Evolutionary conservation across 2,888 invertebrate species (phyloP).

Genomic region (Lasioglossum leucozonium): DNA sequence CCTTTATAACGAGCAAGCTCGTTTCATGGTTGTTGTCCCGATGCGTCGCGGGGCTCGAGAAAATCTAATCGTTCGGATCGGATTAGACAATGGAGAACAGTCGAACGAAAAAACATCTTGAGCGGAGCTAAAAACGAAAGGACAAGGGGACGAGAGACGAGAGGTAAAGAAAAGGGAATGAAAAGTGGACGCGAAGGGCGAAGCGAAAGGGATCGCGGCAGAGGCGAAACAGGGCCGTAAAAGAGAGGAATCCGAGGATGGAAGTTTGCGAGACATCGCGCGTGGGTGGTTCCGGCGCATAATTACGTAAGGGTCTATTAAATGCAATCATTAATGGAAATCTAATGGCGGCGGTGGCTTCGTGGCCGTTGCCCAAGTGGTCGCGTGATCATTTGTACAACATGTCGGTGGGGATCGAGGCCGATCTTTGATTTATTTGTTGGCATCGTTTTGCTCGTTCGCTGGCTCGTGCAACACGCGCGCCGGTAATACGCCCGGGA

Average conservation of each 20-base stretch:
- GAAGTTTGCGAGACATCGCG: constrained; percentile 48
- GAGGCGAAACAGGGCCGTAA: neutral
- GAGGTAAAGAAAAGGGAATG: neutral
- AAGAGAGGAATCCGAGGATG: constrained; percentile 9
- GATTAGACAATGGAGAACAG: too few relatives aligned
- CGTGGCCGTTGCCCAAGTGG: constrained; percentile 48
- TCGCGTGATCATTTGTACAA: constrained; percentile 60
- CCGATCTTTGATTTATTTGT: constrained; percentile 57
- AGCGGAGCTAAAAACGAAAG: neutral
- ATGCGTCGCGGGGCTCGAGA: neutral
- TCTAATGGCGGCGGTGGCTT: constrained; percentile 64
- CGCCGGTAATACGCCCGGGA: constrained; percentile 11
- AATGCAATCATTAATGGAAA: constrained; percentile 76
- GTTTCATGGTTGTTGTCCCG: too few relatives aligned
- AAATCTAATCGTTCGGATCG: neutral
- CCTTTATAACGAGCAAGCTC: neutral
- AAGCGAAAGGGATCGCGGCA: neutral
- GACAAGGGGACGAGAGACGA: neutral
- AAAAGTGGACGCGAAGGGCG: neutral
- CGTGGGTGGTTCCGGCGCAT: constrained; percentile 72
- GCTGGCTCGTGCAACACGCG: constrained; percentile 6
- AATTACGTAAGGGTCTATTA: constrained; percentile 76
- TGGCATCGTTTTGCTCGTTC: constrained; percentile 30
- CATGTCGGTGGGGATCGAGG: constrained; percentile 27
- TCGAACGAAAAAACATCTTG: neutral